Conservation (phyloP, 2,888 invertebrate genomes). For the Galerucella calmariensis region DNA sequence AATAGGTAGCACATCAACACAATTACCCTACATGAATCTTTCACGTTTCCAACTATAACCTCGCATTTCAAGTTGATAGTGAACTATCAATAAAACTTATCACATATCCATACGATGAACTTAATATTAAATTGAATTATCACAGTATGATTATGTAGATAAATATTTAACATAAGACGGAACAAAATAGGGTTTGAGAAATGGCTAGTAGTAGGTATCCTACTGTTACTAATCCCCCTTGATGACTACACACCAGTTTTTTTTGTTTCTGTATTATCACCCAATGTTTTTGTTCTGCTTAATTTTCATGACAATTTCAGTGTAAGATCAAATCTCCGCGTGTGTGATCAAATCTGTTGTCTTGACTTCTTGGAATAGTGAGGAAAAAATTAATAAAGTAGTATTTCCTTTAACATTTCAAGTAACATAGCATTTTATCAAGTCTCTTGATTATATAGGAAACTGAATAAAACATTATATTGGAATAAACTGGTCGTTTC, state of each 20-base stretch:
- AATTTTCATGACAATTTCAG: too few species aligned
- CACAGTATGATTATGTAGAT: constrained; percentile 72
- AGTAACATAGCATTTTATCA: too few species aligned
- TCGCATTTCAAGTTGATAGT: neutral
- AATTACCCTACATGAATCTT: constrained; percentile 31
- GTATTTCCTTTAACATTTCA: too few species aligned
- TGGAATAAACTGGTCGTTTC: too few species aligned
- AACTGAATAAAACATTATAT: too few species aligned
- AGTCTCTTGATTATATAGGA: too few species aligned
- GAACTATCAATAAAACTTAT: constrained; percentile 30
- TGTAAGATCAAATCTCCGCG: too few species aligned
- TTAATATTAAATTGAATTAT: constrained; percentile 77
- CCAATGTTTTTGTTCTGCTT: too few species aligned
- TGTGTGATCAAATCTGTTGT: too few species aligned
- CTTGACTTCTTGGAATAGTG: too few species aligned
- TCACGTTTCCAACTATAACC: neutral
- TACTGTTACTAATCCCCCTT: constrained; percentile 21
- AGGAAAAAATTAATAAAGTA: too few species aligned
- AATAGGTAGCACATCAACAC: constrained; percentile 31
- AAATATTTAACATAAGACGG: constrained; percentile 63
- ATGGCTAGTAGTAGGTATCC: constrained; percentile 52
- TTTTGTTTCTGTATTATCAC: neutral
- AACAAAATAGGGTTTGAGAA: constrained; percentile 61
- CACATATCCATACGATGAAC: constrained; percentile 61
- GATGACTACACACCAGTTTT: constrained; percentile 17